These are phyloP conservation scores for Dicycla oo DNA, from an alignment of 2,888 invertebrate genomes.

Conservation along the genomic window DNA sequence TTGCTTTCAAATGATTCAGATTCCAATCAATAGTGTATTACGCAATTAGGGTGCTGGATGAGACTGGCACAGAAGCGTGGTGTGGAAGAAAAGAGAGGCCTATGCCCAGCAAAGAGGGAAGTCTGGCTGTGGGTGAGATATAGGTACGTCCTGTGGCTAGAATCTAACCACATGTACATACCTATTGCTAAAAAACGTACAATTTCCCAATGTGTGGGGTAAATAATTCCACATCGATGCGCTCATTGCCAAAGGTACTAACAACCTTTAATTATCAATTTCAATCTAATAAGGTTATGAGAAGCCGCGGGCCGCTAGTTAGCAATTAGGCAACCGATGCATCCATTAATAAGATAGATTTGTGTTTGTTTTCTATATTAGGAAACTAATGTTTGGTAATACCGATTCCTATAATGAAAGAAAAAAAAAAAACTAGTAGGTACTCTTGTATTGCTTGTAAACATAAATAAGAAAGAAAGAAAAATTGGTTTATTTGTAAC, in stretches of 20 bases:
- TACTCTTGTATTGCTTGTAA: too few species aligned
- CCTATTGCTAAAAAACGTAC: neutral
- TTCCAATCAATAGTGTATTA: too few species aligned
- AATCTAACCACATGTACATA: neutral
- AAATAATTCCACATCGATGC: constrained; percentile 25
- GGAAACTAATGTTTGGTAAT: neutral
- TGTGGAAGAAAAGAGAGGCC: too few species aligned
- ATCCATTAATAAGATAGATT: constrained; percentile 1
- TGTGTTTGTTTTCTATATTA: constrained; percentile 13
- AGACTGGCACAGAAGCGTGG: too few species aligned
- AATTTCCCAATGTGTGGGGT: constrained; percentile 7
- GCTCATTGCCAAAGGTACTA: constrained; percentile 16
- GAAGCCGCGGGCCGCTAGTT: constrained; percentile 33
- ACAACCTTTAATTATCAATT: constrained; percentile 41
- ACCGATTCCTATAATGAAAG: neutral
- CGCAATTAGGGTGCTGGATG: too few species aligned
- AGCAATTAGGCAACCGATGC: constrained; percentile 37
- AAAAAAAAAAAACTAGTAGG: neutral
- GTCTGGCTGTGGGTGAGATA: too few species aligned
- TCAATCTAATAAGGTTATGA: constrained; percentile 40
- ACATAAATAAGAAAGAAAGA: too few species aligned
- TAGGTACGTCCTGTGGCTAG: too few species aligned
- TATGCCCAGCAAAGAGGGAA: too few species aligned
- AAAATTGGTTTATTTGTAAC: too few species aligned
- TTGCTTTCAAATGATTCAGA: too few species aligned